These are phyloP conservation scores for Cnemophilus loriae DNA, from an alignment of 2,113 vertebrate genomes.

Conservation along the genomic window DNA sequence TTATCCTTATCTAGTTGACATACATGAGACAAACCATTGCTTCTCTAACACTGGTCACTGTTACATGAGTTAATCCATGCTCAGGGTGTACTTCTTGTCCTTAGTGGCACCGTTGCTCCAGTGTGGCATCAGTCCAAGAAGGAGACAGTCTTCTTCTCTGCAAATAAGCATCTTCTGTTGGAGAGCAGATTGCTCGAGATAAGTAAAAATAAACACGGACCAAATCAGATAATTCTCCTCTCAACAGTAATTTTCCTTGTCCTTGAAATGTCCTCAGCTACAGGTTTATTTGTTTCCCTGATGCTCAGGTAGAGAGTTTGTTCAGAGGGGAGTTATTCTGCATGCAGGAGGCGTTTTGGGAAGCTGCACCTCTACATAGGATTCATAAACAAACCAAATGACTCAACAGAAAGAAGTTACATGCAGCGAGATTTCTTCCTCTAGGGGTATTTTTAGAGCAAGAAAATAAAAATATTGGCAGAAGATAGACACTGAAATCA, in stretches of 20 bases:
- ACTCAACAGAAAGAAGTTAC: conserved; percentile 16
- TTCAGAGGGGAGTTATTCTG: not conserved
- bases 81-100: not conserved
- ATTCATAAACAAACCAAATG: conserved; percentile 29
- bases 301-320: conserved; percentile 18
- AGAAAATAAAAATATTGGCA: conserved; percentile 13
- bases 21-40: not conserved
- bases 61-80: not conserved
- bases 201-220: conserved; percentile 32
- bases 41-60: not conserved
- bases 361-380: conserved; percentile 7
- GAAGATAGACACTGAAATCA: not conserved
- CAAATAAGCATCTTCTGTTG: conserved; percentile 40
- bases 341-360: conserved; percentile 8
- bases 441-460: not conserved
- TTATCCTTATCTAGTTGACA: not conserved
- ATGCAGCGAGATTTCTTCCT: not conserved
- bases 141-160: not conserved
- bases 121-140: not conserved
- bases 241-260: not conserved
- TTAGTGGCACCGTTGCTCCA: not conserved
- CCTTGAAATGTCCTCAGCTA: conserved; percentile 18
- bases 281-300: not conserved
- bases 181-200: conserved; percentile 28
- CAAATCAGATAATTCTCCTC: conserved; percentile 32